phyloP scores from a whole-genome alignment of 2,888 invertebrate species.

The Caradrina kadenii region DNA sequence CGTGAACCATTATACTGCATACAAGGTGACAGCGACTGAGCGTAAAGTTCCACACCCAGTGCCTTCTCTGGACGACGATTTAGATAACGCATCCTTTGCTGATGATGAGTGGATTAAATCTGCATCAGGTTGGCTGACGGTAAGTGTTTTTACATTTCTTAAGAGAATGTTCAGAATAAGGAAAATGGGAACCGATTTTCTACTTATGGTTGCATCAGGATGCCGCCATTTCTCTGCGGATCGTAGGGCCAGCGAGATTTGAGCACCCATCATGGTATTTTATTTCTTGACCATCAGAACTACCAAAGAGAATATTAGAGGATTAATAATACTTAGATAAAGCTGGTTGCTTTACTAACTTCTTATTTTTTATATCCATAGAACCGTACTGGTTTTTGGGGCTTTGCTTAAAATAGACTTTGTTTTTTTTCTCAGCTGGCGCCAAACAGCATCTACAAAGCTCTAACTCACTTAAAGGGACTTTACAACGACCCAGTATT shows the following conservation, averaged over 20 bases:
- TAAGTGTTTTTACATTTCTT: conserved; percentile 57
- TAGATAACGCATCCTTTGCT: conserved; percentile 51
- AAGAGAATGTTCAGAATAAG: not conserved
- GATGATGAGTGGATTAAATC: conserved; percentile 72
- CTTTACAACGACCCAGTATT: conserved; percentile 88
- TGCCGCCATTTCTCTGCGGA: too few species aligned
- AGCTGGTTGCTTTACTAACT: too few species aligned
- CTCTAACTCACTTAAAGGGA: conserved; percentile 85
- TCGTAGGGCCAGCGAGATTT: too few species aligned
- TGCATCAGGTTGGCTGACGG: conserved; percentile 75
- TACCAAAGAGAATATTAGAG: too few species aligned
- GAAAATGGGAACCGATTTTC: not conserved
- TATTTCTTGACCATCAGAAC: not conserved
- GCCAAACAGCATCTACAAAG: conserved; percentile 90
- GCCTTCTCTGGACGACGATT: conserved; percentile 73
- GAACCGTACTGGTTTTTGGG: too few species aligned
- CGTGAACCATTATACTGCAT: conserved; percentile 92
- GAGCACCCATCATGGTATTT: too few species aligned
- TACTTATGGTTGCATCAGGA: not conserved
- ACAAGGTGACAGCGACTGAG: conserved; percentile 69
- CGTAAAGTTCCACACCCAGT: conserved; percentile 56
- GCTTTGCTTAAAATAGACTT: too few species aligned
- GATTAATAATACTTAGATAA: too few species aligned
- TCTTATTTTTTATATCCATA: too few species aligned
- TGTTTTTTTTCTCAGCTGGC: conserved; percentile 75